Evolutionary conservation across 2,113 vertebrate genomes (phyloP).

Genomic region (Grammomys dolichurus): DNA sequence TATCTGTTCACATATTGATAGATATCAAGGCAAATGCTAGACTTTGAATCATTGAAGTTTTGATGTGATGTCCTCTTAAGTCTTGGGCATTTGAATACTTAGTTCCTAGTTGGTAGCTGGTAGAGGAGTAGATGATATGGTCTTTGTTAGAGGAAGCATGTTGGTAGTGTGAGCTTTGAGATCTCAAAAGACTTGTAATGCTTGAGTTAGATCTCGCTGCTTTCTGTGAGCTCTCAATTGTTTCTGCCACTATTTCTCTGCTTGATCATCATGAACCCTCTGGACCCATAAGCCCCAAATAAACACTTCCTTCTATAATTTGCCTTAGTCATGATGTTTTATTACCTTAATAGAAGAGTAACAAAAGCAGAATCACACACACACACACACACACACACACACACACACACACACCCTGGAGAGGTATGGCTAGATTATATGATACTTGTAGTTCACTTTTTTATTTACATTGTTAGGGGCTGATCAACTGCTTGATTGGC

Average conservation of each 20-base stretch:
- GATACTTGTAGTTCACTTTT: not conserved
- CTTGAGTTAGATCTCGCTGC: not conserved
- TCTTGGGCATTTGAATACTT: not conserved
- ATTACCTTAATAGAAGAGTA: not conserved
- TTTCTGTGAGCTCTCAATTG: not conserved
- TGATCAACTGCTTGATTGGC: not conserved
- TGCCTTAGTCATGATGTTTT: not conserved
- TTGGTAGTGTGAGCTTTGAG: not conserved
- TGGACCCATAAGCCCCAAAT: not conserved
- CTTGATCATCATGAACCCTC: not conserved
- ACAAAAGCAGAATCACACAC: not conserved
- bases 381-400: no score
- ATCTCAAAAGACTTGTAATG: not conserved
- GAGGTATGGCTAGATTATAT: not conserved
- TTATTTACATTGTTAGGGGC: not conserved
- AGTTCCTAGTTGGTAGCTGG: not conserved
- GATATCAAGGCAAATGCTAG: not conserved
- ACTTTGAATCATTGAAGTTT: not conserved
- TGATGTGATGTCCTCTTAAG: not conserved
- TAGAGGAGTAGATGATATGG: not conserved
- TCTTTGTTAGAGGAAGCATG: not conserved
- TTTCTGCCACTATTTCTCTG: not conserved
- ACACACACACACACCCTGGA: not conserved
- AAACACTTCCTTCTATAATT: not conserved
- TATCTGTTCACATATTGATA: not conserved